A percentile compares a stretch with the other conserved stretches of the same genome.
Evolutionary conservation across 1,140 invertebrate genomes (phyloP).

Genomic region (Diachasma alloeum): DNA sequence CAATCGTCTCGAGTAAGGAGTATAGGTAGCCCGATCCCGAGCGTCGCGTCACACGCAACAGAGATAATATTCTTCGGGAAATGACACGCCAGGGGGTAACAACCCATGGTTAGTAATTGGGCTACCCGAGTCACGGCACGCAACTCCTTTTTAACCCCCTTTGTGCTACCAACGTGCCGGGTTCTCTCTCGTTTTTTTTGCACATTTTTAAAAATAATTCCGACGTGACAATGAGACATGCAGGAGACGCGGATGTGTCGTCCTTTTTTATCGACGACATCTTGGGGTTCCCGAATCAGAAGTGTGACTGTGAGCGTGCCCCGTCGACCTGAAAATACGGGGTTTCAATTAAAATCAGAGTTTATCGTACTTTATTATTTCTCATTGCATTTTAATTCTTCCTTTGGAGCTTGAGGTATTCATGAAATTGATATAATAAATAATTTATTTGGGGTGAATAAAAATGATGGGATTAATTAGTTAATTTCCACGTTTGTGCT

Average conservation of each 20-base stretch:
- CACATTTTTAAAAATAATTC: not conserved
- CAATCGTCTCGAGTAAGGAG: slow-evolving; percentile 47
- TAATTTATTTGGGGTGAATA: not conserved
- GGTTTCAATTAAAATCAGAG: not conserved
- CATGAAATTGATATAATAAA: not conserved
- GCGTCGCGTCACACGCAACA: slow-evolving; percentile 50
- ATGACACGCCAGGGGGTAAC: slow-evolving; percentile 62
- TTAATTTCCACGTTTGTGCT: too few species aligned
- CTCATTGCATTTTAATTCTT: not conserved
- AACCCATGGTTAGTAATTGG: slow-evolving; percentile 58
- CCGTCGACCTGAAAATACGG: not conserved
- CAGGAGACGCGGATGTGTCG: not conserved
- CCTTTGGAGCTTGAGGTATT: not conserved
- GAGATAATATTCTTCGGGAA: slow-evolving; percentile 55
- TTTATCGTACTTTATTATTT: not conserved
- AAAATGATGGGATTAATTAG: not conserved
- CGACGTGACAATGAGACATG: not conserved
- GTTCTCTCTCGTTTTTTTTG: not conserved
- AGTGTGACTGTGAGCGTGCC: not conserved
- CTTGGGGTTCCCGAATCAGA: not conserved
- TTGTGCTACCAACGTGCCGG: not conserved
- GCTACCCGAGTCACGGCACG: slow-evolving; percentile 48
- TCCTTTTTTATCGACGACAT: not conserved
- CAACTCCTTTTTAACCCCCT: slow-evolving; percentile 37
- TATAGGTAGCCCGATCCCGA: slow-evolving; percentile 18